Conservation (phyloP, 2,797 vertebrate genomes). For the Sphenodon punctatus region DNA sequence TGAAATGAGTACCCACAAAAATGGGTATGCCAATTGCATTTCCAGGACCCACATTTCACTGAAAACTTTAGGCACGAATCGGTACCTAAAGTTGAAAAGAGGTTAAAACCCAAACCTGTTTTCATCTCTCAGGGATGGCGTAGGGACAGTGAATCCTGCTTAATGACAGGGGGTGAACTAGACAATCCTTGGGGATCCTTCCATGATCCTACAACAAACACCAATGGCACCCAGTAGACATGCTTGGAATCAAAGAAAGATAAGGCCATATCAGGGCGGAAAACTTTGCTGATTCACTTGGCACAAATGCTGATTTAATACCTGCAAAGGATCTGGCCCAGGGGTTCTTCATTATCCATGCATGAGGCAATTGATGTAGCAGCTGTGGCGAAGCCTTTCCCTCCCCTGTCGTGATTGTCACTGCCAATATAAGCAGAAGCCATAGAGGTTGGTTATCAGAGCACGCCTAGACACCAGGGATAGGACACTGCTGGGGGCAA, state of each 20-base stretch:
- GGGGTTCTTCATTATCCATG: neutral
- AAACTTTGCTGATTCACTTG: neutral
- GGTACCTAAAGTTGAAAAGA: too few relatives aligned
- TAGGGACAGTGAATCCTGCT: too few relatives aligned
- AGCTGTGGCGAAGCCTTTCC: neutral
- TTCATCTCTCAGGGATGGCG: too few relatives aligned
- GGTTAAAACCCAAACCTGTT: too few relatives aligned
- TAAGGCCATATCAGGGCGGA: neutral
- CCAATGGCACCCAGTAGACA: neutral
- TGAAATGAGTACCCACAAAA: too few relatives aligned
- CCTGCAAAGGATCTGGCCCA: neutral
- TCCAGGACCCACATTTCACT: too few relatives aligned
- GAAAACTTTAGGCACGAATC: too few relatives aligned
- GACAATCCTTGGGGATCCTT: too few relatives aligned
- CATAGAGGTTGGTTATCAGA: neutral
- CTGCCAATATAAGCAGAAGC: neutral
- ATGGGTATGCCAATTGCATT: too few relatives aligned
- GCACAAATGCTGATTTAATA: neutral
- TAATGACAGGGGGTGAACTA: too few relatives aligned
- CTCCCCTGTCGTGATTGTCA: neutral
- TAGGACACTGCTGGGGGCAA: neutral
- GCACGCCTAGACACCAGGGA: neutral
- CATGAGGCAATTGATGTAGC: neutral
- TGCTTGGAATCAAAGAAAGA: neutral
- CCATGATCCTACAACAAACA: accelerated